phyloP scores from a whole-genome alignment of 1,140 invertebrate genomes.

The Ceratosolen fusciceps region DNA sequence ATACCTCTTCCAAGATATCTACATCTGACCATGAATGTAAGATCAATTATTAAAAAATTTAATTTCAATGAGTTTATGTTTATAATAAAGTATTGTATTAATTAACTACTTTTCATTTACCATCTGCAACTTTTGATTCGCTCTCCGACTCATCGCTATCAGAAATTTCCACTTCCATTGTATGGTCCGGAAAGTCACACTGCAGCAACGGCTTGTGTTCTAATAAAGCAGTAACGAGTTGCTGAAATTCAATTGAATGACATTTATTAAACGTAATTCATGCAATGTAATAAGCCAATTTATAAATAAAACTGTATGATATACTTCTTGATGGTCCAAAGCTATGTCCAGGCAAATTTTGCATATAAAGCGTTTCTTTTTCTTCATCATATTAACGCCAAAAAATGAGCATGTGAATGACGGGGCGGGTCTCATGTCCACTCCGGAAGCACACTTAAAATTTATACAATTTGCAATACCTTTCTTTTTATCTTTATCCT shows the following conservation, averaged over 20 bases:
- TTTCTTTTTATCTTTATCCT: slow-evolving; percentile 54
- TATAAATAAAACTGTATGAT: slow-evolving; percentile 9
- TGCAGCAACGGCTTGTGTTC: slow-evolving; percentile 66
- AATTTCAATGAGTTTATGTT: slow-evolving; percentile 5
- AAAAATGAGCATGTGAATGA: slow-evolving; percentile 72
- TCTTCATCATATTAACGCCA: slow-evolving; percentile 67
- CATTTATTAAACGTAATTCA: too few species aligned
- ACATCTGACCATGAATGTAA: background rate
- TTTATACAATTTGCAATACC: slow-evolving; percentile 72
- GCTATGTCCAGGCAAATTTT: slow-evolving; percentile 69
- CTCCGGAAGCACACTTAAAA: slow-evolving; percentile 70
- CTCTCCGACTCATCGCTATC: slow-evolving; percentile 72
- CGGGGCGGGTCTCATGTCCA: slow-evolving; percentile 68
- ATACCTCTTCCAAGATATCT: slow-evolving; percentile 57
- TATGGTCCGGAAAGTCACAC: slow-evolving; percentile 72
- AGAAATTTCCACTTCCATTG: slow-evolving; percentile 73
- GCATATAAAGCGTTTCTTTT: slow-evolving; percentile 70
- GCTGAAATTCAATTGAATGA: too few species aligned
- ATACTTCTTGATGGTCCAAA: slow-evolving; percentile 67
- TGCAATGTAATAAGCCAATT: slow-evolving; percentile 11
- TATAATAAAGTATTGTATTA: background rate
- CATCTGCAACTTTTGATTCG: slow-evolving; percentile 56
- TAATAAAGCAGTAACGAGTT: slow-evolving; percentile 63
- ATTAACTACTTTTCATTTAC: slow-evolving; percentile 19
- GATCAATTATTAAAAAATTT: background rate